A percentile compares a stretch with the other conserved stretches of the same genome.
phyloP scores from a whole-genome alignment of 1,140 invertebrate genomes.

The Musca domestica region DNA sequence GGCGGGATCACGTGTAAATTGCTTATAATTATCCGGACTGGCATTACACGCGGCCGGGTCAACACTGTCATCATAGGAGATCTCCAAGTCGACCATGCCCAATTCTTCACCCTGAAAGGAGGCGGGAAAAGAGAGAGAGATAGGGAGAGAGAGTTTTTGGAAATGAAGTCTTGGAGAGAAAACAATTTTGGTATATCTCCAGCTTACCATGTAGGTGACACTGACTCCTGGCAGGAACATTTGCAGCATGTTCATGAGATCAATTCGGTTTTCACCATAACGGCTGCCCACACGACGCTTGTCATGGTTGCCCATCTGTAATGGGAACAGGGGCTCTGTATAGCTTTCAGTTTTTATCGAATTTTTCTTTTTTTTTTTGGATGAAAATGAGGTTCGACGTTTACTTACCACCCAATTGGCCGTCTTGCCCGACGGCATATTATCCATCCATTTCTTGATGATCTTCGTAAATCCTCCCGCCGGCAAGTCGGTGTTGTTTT shows the following conservation, averaged over 20 bases:
- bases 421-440: constrained; percentile 51
- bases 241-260: constrained; percentile 68
- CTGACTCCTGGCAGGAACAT: constrained; percentile 71
- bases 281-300: constrained; percentile 60
- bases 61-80: constrained; percentile 55
- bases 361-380: constrained; percentile 34
- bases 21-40: constrained; percentile 52
- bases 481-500: constrained; percentile 54
- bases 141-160: too few relatives aligned
- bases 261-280: constrained; percentile 61
- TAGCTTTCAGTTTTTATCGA: constrained; percentile 50
- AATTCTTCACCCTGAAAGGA: constrained; percentile 55
- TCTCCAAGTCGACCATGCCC: constrained; percentile 68
- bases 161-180: neutral
- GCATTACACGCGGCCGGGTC: constrained; percentile 61
- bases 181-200: too few relatives aligned
- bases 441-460: constrained; percentile 55
- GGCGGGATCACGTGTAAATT: constrained; percentile 64
- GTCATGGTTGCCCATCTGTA: constrained; percentile 67
- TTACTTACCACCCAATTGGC: constrained; percentile 60
- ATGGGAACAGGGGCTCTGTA: constrained; percentile 48
- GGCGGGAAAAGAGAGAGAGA: too few relatives aligned
- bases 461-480: constrained; percentile 50
- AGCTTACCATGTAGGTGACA: constrained; percentile 66
- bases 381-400: too few relatives aligned